Conservation (phyloP, 37 sponge, comb jelly and placozoan genomes). For the Beroe ovata region DNA sequence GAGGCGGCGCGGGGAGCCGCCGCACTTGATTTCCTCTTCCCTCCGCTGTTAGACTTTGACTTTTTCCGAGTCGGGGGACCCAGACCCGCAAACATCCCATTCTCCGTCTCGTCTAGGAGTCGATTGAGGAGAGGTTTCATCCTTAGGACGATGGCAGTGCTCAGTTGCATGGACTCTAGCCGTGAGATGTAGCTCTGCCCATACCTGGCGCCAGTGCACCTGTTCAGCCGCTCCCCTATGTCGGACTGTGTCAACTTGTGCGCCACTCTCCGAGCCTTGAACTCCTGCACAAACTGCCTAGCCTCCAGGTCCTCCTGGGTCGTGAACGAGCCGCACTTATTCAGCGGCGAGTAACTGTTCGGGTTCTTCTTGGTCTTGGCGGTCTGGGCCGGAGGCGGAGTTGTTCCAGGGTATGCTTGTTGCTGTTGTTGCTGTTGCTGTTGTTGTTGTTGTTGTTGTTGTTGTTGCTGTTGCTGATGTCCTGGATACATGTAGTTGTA, state of each 20-base stretch:
- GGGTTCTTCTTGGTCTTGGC: slow-evolving; percentile 40
- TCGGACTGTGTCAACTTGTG: slow-evolving; percentile 66
- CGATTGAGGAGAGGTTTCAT: slow-evolving; percentile 31
- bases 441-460: too few relatives aligned
- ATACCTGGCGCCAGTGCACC: slow-evolving; percentile 54
- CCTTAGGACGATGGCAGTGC: slow-evolving; percentile 56
- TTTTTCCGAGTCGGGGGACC: slow-evolving; percentile 35
- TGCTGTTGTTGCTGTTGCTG: too few relatives aligned
- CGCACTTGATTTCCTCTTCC: background rate
- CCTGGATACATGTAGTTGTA: background rate
- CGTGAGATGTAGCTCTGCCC: slow-evolving; percentile 63
- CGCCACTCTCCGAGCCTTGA: slow-evolving; percentile 47
- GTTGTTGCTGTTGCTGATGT: background rate
- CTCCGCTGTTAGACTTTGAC: slow-evolving; percentile 22
- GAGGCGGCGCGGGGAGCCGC: background rate
- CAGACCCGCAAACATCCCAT: slow-evolving; percentile 63
- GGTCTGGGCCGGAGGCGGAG: background rate
- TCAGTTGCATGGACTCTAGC: slow-evolving; percentile 44
- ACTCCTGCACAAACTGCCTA: slow-evolving; percentile 47
- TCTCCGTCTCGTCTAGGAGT: slow-evolving; percentile 58
- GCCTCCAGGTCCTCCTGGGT: slow-evolving; percentile 51
- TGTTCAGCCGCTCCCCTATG: slow-evolving; percentile 51
- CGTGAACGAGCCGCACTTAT: slow-evolving; percentile 38
- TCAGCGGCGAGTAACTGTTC: slow-evolving; percentile 13
- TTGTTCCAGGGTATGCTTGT: background rate